phyloP scores from a whole-genome alignment of 2,113 vertebrate genomes.

The Cathartes aura region DNA sequence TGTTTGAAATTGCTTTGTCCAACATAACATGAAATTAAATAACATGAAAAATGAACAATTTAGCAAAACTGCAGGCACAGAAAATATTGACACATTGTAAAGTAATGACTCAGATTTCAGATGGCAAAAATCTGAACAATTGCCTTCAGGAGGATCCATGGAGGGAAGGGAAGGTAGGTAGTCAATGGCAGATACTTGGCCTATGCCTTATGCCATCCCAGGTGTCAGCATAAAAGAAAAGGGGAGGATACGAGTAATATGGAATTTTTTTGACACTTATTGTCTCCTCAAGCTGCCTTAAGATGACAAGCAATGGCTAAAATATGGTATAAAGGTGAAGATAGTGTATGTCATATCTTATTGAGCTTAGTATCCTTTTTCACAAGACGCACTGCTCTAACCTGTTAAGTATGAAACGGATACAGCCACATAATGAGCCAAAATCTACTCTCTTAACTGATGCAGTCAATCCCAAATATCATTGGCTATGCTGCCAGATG shows the following conservation, averaged over 20 bases:
- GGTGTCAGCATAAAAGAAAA: neutral
- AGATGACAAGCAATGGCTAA: neutral
- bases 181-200: neutral
- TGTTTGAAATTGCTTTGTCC: neutral
- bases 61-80: neutral
- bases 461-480: neutral
- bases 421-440: neutral
- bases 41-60: neutral
- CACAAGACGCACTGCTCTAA: neutral
- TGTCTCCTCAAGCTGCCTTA: neutral
- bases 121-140: neutral
- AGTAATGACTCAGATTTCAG: neutral
- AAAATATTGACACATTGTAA: neutral
- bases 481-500: neutral
- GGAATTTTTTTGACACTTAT: neutral
- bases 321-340: neutral
- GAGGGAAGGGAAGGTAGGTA: neutral
- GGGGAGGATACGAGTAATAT: neutral
- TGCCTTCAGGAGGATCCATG: neutral
- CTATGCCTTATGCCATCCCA: neutral
- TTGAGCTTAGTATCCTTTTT: neutral
- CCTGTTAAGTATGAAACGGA: neutral
- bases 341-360: neutral
- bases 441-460: neutral
- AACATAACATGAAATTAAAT: neutral